Evolutionary conservation across 2,888 invertebrate species (phyloP), one percentile per base, ranked within the genome.

Genomic region (Caenorhabditis sulstoni): DNA sequence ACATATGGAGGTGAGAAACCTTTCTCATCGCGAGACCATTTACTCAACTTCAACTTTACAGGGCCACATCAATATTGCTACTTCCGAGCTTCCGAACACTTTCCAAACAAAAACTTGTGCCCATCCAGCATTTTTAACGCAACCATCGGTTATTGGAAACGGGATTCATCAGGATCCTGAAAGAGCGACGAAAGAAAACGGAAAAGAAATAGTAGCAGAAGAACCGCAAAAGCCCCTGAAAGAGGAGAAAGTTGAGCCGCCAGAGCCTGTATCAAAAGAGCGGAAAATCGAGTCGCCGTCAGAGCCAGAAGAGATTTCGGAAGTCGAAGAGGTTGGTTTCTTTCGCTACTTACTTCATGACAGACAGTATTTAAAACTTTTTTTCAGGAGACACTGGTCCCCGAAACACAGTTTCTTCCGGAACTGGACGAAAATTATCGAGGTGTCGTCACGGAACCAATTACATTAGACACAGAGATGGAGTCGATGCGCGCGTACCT

Each of bases 401-500:
- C 73, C 5, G 73, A 73, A 37, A 73, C 73, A 8, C 73, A 73
- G 58, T 29, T 73, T 1, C 58, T 71, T 11, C 64, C 71, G 3
- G 57, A 49, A 37, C 20, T 64, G 29, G 57, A 58, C 23, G 57
- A 14, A 0, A 73, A 58, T 5, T 49, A 20, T 18, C 64, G 64
- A 16, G 50, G 18, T 20, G 11, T 12, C 12, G 8, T 20, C 9
- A 11, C 50, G n/a, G 18, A 37, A 0, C 47, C 3, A 9, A 16
- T 12, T 16, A 14, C 41, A 2, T 35, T 73, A 7, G 73, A 73
- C n/a, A 73, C 73, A 0, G 73, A 73, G 35, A 73, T 73, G 64
- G 73, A 73, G 22, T 62, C 61, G 18, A 68, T 67, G 67, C 49
- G 67, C 1, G 67, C 67, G 8, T 73, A 79, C 35, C 44, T 79